phyloP scores from a whole-genome alignment of 2,113 vertebrate genomes.

The Progne subis region DNA sequence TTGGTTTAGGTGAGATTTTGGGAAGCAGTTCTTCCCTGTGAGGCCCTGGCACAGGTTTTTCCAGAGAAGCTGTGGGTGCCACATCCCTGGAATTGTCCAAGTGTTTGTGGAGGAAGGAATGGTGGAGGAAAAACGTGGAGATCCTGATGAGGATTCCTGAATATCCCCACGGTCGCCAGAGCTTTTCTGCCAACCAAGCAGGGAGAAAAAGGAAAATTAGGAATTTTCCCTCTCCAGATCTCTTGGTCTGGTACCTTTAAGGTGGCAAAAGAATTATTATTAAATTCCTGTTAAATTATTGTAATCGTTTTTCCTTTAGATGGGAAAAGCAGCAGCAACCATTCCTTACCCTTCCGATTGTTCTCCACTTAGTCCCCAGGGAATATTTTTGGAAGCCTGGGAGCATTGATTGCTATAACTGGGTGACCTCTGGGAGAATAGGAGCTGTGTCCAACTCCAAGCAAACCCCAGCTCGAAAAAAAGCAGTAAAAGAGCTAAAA shows the following conservation, averaged over 20 bases:
- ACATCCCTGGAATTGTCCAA: not conserved
- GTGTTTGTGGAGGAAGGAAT: not conserved
- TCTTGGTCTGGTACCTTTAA: not conserved
- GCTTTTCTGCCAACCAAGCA: not conserved
- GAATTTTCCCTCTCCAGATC: not conserved
- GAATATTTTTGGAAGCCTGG: constrained; percentile 4
- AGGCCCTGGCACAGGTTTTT: not conserved
- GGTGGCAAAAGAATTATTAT: not conserved
- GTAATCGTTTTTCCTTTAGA: not conserved
- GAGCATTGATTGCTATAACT: not conserved
- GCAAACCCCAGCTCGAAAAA: not conserved
- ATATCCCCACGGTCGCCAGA: not conserved
- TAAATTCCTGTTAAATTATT: not conserved
- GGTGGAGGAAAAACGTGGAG: not conserved
- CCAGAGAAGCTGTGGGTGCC: not conserved
- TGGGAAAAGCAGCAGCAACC: not conserved
- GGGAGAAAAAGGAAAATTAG: not conserved
- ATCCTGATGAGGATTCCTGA: not conserved
- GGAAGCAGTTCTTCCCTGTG: not conserved
- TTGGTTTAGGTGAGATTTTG: not conserved
- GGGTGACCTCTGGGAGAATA: not conserved
- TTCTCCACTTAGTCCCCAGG: not conserved
- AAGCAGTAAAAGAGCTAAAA: not conserved
- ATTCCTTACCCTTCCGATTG: not conserved
- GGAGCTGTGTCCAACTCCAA: not conserved